Base-by-base conservation (phyloP, 2,888 invertebrate genomes). In the Pyrrhia umbra region DNA sequence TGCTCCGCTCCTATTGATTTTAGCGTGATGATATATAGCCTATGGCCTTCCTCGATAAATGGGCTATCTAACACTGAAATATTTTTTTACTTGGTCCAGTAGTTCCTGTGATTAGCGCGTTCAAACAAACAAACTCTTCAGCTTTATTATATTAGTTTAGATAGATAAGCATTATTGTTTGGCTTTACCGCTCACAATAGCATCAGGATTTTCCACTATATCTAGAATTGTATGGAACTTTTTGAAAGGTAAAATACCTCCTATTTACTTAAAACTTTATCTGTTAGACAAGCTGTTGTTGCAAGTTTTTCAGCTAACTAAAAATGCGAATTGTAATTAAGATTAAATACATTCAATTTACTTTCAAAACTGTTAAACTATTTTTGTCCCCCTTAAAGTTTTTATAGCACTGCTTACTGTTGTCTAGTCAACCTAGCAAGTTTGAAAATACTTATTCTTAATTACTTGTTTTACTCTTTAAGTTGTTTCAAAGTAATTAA, bases 381-480 rank as follows among this genome's bases (percentile, higher is more conserved):
- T 57, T 47, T 34, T 52, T 37, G 18, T 63, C 16, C 8, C 37
- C 10, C 45, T 8, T 40, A 13, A 18, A 46, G 20, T 72, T 63
- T 62, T 46, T 51, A 5, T 21, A 18, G 9, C 20, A 18, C 6
- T 47, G 27, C 46, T 65, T 51, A 15, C 21, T 13, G 46, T 73
- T 58, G n/a, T 42, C 40, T 18, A 23, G 40, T 56, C 15, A 42
- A 52, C 25, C 49, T 39, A 49, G 30, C 42, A 40, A 27, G 39
- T 39, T 59, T 23, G 39, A 43, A 54, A 64, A 42, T 64, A 64
- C 13, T 16, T 52, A 58, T 23, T 43, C 40, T 72, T n/a, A 61
- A 72, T 73, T 59, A 52, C 42, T 56, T 23, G 25, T 45, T 62
- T 10, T 54, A 60, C 57, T 73, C 47, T 60, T 62, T 47, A 47